Percentiles rank a stretch among this genome's conserved stretches.
phyloP scores from a whole-genome alignment of 2,888 invertebrate genomes.

The Morpho achilles region DNA sequence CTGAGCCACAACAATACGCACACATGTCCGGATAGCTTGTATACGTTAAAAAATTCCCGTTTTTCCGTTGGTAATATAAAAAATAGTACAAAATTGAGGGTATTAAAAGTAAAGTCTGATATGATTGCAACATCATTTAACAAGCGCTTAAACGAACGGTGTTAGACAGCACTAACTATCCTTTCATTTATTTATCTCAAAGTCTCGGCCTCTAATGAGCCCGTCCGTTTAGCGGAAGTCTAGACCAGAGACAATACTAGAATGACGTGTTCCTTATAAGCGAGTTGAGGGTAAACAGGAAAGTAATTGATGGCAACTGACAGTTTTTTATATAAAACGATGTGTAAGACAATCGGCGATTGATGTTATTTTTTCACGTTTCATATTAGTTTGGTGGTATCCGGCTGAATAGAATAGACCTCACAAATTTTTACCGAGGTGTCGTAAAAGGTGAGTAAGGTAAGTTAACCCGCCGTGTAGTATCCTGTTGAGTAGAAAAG shows the following conservation, averaged over 20 bases:
- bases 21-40: no score
- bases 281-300: slow-evolving; percentile 15
- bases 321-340: slow-evolving; percentile 15
- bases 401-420: no score
- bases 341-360: not conserved
- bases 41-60: no score
- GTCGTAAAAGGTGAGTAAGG: no score
- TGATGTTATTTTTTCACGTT: not conserved
- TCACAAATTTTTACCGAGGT: no score
- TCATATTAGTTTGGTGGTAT: not conserved
- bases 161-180: slow-evolving; percentile 12
- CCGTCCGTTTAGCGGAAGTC: slow-evolving; percentile 21
- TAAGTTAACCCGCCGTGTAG: no score
- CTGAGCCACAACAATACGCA: no score
- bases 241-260: slow-evolving; percentile 21
- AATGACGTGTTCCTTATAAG: slow-evolving; percentile 25
- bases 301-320: slow-evolving; percentile 23
- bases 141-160: slow-evolving; percentile 2
- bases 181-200: slow-evolving; percentile 13
- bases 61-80: no score
- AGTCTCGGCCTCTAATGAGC: slow-evolving; percentile 9
- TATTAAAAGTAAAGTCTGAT: not conserved
- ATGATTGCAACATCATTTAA: slow-evolving; percentile 9
- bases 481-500: no score
- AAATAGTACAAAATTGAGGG: not conserved